phyloP scores from a whole-genome alignment of 2,797 vertebrate species.

The Acanthurus leucopareius region DNA sequence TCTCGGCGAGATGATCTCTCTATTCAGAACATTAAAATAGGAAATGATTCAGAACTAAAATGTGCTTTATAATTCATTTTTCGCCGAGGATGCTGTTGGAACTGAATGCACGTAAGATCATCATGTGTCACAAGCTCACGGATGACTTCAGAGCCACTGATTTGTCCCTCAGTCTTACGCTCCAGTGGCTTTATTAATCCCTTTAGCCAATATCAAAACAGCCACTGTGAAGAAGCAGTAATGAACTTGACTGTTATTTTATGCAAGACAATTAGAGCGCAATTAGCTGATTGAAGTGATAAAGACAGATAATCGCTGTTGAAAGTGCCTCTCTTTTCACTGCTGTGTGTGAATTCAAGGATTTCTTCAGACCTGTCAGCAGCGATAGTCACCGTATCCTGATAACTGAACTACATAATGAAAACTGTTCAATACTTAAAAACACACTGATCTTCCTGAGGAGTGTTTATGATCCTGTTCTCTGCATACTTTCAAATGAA shows the following conservation, averaged over 20 bases:
- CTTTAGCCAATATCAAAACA: slow-evolving; percentile 80
- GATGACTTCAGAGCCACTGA: slow-evolving; percentile 74
- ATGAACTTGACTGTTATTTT: slow-evolving; percentile 76
- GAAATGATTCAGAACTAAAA: slow-evolving; percentile 85
- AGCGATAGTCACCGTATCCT: slow-evolving; percentile 65
- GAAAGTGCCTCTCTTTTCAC: slow-evolving; percentile 75
- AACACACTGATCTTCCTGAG: slow-evolving; percentile 49
- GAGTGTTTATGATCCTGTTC: slow-evolving; percentile 58
- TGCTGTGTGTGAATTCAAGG: slow-evolving; percentile 68
- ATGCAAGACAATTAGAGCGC: slow-evolving; percentile 76
- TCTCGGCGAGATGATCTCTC: slow-evolving; percentile 72
- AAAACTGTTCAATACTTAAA: slow-evolving; percentile 52
- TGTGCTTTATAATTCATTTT: slow-evolving; percentile 74
- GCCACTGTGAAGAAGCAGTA: slow-evolving; percentile 76
- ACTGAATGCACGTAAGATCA: slow-evolving; percentile 62
- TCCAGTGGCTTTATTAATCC: slow-evolving; percentile 75
- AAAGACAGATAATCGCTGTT: slow-evolving; percentile 74
- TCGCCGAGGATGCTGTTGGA: slow-evolving; percentile 64
- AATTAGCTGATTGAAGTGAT: slow-evolving; percentile 81
- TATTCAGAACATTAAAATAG: slow-evolving; percentile 80
- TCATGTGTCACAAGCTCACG: slow-evolving; percentile 68
- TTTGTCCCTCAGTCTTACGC: slow-evolving; percentile 76
- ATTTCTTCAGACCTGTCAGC: slow-evolving; percentile 77
- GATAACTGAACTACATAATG: slow-evolving; percentile 73
- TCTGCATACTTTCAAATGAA: slow-evolving; percentile 67